Evolutionary conservation across 1,140 invertebrate species (phyloP).

Genomic region (Homarus americanus): DNA sequence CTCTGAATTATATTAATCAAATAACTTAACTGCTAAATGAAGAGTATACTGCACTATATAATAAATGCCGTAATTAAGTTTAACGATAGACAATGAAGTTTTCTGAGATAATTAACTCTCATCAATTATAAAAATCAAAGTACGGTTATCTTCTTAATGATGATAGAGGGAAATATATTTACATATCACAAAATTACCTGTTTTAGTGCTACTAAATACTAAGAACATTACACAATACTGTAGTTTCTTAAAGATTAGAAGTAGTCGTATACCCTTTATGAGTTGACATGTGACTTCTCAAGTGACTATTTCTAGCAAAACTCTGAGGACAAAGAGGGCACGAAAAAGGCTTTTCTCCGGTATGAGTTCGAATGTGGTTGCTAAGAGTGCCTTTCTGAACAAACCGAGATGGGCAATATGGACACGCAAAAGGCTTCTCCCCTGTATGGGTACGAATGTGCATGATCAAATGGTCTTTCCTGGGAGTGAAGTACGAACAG

Average conservation of each 20-base stretch:
- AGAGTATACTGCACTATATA: too few relatives aligned
- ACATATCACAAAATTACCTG: too few relatives aligned
- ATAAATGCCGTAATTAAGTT: too few relatives aligned
- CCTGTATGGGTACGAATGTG: constrained; percentile 61
- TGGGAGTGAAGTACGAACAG: constrained; percentile 46
- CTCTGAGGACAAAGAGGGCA: constrained; percentile 28
- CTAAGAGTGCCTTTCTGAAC: constrained; percentile 51
- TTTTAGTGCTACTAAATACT: too few relatives aligned
- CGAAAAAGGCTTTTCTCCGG: constrained; percentile 46
- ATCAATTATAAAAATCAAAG: too few relatives aligned
- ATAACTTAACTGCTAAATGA: too few relatives aligned
- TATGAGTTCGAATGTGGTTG: constrained; percentile 54
- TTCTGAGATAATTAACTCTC: too few relatives aligned
- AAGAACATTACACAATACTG: too few relatives aligned
- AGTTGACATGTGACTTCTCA: constrained; percentile 44
- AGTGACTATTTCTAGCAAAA: constrained; percentile 42
- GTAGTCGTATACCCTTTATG: background rate
- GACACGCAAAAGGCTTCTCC: constrained; percentile 52
- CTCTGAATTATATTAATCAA: too few relatives aligned
- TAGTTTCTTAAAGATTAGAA: background rate
- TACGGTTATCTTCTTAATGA: too few relatives aligned
- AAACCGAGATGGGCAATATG: constrained; percentile 51
- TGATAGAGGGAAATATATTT: too few relatives aligned
- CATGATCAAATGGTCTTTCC: constrained; percentile 53
- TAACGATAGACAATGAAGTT: too few relatives aligned